Evolutionary conservation across 2,113 vertebrate species (phyloP).

Genomic region (Gnathonemus longibarbis): DNA sequence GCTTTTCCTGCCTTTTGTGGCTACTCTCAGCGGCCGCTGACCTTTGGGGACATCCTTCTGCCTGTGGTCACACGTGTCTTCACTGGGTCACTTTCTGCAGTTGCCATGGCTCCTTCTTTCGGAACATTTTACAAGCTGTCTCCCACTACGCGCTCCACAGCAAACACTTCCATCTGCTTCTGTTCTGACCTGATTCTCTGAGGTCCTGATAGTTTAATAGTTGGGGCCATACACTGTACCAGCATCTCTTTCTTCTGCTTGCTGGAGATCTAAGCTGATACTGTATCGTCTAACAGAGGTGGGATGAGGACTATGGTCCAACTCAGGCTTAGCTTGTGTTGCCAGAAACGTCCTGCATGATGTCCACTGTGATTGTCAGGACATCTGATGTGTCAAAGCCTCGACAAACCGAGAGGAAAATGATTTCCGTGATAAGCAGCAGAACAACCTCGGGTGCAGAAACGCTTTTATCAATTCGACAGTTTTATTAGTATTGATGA

Average conservation of each 20-base stretch:
- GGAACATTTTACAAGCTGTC: not conserved
- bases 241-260: not conserved
- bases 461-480: not conserved
- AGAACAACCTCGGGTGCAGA: not conserved
- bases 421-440: not conserved
- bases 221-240: not conserved
- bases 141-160: not conserved
- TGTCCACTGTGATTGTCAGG: not conserved
- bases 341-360: not conserved
- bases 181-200: not conserved
- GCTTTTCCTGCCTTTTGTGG: not conserved
- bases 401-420: not conserved
- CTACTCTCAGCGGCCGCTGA: not conserved
- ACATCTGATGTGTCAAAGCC: not conserved
- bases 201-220: not conserved
- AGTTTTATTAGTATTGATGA: not conserved
- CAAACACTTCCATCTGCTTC: not conserved
- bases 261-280: not conserved
- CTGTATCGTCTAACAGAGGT: not conserved
- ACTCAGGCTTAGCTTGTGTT: not conserved
- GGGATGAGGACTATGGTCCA: not conserved
- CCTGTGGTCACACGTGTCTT: not conserved
- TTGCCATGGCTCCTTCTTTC: not conserved
- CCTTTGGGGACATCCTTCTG: constrained; percentile 9
- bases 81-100: not conserved